Base-by-base conservation (phyloP, 2,888 invertebrate species). In the Nomada goodeniana region DNA sequence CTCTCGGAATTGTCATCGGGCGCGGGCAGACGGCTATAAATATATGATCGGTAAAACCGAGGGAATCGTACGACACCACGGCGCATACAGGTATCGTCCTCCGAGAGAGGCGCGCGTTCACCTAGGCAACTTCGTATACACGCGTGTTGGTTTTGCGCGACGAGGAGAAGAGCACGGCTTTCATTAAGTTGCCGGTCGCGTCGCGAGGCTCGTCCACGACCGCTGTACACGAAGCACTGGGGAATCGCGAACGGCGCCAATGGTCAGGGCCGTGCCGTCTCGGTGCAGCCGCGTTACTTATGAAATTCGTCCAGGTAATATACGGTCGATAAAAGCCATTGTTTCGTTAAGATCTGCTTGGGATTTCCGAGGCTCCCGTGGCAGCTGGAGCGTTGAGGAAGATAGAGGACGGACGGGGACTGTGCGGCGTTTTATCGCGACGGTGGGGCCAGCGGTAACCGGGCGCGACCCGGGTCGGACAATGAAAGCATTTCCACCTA, bases 101-200 rank as follows among this genome's bases (percentile, higher is more conserved):
- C 42, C 9, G 36, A 36, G 15, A 20, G 52, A 18, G 20, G 5
- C 10, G 20, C 47, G 7, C 18, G 18, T 61, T 44, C 42, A 13
- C n/a, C n/a, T 11, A 11, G 15, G 23, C 1, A 1, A 1, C 23
- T 5, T 57, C 64, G 61, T 50, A 57, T 26, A 36, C 75, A 42
- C 36, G 75, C 55, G 63, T 53, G 59, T 61, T 61, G 77, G 63
- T 77, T 77, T 44, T 53, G 76, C 36, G 7, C 36, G 7, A 7
- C 36, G 36, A 36, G 36, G 36, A 36, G 36, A 36, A 1, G 36
- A 36, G 36, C 7, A 36, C 36, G 36, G 36, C 36, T 83, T 83
- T 75, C 77, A 80, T 83, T 86, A 83, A 78, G 60, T 81, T 76
- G 65, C 71, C 80, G 71, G 50, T 63, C 65, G 75, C 78, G 76